Conservation (phyloP, 2,113 vertebrate species). For the Sardina pilchardus region DNA sequence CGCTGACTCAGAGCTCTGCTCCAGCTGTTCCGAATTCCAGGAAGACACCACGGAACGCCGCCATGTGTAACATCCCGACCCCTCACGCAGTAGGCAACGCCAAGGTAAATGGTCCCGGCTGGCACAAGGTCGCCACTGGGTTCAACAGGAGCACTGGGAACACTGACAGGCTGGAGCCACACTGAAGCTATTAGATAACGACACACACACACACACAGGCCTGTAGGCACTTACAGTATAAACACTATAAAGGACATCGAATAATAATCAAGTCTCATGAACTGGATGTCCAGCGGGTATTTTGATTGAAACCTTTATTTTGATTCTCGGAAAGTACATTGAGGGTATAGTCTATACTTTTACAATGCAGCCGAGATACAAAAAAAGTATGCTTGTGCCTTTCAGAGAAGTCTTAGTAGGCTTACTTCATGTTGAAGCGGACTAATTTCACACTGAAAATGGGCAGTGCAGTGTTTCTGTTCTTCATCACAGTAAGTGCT, state of each 20-base stretch:
- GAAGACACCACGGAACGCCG: constrained; percentile 54
- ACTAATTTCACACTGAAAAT: background rate
- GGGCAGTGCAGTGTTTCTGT: background rate
- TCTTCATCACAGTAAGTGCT: background rate
- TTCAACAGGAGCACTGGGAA: constrained; percentile 56
- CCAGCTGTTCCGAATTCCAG: constrained; percentile 69
- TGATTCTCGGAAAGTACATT: no score
- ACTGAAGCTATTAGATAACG: background rate
- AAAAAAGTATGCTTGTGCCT: background rate
- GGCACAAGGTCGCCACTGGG: constrained; percentile 48
- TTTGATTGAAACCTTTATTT: no score
- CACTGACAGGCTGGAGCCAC: no score
- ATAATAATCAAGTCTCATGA: background rate
- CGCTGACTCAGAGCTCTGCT: constrained; percentile 58
- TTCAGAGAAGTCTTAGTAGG: background rate
- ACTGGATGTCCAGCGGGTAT: background rate
- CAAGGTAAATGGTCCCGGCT: constrained; percentile 72
- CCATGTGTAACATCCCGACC: constrained; percentile 67
- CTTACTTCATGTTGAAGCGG: background rate
- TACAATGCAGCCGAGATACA: no score
- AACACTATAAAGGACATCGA: background rate
- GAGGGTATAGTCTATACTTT: no score
- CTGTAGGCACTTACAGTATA: background rate
- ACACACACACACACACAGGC: background rate
- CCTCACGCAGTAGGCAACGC: constrained; percentile 67